Percentiles rank a stretch among this genome's conserved stretches.
Evolutionary conservation across 2,888 invertebrate species (phyloP).

Genomic region (Limnephilus marmoratus): DNA sequence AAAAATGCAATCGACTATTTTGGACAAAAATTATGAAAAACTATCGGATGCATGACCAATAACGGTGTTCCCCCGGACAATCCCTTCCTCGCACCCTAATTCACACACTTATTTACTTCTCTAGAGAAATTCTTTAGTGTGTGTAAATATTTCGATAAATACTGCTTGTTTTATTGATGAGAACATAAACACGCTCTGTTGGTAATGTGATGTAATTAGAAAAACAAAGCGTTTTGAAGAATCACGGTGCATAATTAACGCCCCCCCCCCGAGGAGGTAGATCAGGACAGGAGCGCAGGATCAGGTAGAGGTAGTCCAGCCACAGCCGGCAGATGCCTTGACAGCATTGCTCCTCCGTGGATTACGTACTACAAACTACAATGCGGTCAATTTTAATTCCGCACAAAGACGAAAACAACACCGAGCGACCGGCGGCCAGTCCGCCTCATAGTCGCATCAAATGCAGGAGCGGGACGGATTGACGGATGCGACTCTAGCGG

Average conservation of each 20-base stretch:
- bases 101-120: neutral
- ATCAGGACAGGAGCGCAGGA: neutral
- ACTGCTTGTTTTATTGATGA: neutral
- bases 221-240: conserved; percentile 37
- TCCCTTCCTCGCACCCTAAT: neutral
- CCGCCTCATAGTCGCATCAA: conserved; percentile 54
- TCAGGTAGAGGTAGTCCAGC: neutral
- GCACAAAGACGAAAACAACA: conserved; percentile 58
- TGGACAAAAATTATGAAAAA: neutral
- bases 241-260: conserved; percentile 32
- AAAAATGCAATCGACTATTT: neutral
- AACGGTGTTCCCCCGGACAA: neutral
- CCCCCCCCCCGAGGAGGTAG: neutral
- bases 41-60: neutral
- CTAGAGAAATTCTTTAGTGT: neutral
- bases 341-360: neutral
- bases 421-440: conserved; percentile 50
- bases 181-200: conserved; percentile 10
- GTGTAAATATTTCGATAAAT: neutral
- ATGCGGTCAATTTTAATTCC: conserved; percentile 56
- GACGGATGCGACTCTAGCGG: conserved; percentile 20
- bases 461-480: conserved; percentile 46
- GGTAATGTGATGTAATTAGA: conserved; percentile 28
- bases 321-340: neutral
- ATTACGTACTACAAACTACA: conserved; percentile 41